Base-by-base conservation (phyloP, 2,888 invertebrate species). In the Papilio gigon region DNA sequence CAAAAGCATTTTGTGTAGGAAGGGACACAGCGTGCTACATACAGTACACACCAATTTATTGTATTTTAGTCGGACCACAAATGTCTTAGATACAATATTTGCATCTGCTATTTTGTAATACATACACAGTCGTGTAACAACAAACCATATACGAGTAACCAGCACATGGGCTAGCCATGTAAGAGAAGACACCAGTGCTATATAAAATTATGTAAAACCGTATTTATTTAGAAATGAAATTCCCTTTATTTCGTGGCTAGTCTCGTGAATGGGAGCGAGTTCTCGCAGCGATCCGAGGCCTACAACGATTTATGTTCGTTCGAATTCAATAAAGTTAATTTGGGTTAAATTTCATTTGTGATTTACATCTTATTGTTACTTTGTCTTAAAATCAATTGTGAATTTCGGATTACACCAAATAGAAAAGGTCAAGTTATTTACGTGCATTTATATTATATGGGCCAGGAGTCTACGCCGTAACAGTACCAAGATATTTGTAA, bases 1-100 rank as follows among this genome's bases (percentile, higher is more conserved):
- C 53, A 53, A 53, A 53, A 53, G 27, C 53, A n/a, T 50, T 50
- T 50, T 50, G 50, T 50, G 50, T 50, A 50, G 50, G 27, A 50
- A 50, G 27, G 25, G 47, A 47, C 22, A 20, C 20, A 27, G 25
- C 25, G 50, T 50, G 9, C 25, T 47, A 50, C 50, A 22, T 12
- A 50, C 14, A 22, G 25, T 14, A 1, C 12, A 14, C 1, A 12
- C 25, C n/a, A n/a, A 25, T 50, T 50, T 27, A 22, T 50, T 25
- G 12, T 27, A 25, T 25, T 27, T 22, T 4, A 27, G n/a, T n/a
- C 25, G 22, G 47, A 12, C 47, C 42, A 17, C 17, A 9, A 2
- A 20, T 20, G 11, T 22, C 20, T 11, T 2, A 44, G 44, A 22
- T 44, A 3, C 11, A 22, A 44, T 22, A 9, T 22, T 22, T 44